Conservation (phyloP, 2,888 invertebrate genomes). For the Limnephilus lunatus region DNA sequence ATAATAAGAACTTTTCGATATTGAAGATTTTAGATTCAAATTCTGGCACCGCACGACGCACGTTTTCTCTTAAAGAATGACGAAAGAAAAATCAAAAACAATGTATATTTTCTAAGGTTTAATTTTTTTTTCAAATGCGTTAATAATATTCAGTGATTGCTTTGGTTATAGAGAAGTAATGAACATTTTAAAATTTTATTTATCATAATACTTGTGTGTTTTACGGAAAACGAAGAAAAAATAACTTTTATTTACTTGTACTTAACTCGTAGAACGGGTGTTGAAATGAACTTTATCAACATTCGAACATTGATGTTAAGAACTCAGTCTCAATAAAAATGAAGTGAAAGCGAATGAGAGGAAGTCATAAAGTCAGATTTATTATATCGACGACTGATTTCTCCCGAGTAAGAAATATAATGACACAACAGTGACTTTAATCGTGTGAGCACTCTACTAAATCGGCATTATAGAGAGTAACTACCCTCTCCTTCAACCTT, state of each 20-base stretch:
- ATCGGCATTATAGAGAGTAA: slow-evolving; percentile 44
- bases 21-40: no score
- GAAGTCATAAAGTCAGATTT: slow-evolving; percentile 21
- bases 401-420: slow-evolving; percentile 37
- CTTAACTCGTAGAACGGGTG: background rate
- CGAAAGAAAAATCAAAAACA: no score
- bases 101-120: no score
- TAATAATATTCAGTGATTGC: no score
- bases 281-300: background rate
- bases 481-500: slow-evolving; percentile 5
- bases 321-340: background rate
- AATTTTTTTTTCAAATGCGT: no score
- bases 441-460: slow-evolving; percentile 42
- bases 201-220: no score
- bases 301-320: background rate
- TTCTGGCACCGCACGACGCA: no score
- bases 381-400: slow-evolving; percentile 25
- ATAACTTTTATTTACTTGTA: background rate
- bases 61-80: no score
- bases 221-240: background rate
- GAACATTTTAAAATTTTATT: no score
- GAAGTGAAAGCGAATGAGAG: background rate
- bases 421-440: slow-evolving; percentile 45
- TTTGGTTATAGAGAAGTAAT: no score
- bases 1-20: no score